Conservation (phyloP, 2,797 vertebrate species). For the Corythornis leucogaster region DNA sequence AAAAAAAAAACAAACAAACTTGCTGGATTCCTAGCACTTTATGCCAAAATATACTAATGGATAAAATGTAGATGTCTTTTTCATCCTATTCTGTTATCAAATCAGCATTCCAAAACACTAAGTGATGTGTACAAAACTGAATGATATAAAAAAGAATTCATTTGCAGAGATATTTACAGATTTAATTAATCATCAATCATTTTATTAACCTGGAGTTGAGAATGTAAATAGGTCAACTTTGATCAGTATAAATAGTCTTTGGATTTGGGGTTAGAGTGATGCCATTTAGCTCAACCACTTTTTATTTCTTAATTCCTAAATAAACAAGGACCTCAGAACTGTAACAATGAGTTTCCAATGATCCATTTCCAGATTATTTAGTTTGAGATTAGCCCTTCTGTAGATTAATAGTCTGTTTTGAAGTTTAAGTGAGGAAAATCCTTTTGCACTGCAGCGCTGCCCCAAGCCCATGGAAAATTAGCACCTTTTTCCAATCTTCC, state of each 20-base stretch:
- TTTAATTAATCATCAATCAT: slow-evolving; percentile 72
- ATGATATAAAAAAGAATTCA: slow-evolving; percentile 41
- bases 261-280: background rate
- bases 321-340: background rate
- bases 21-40: background rate
- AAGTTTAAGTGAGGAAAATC: background rate
- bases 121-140: background rate
- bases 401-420: background rate
- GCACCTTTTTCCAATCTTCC: background rate
- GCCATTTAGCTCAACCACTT: slow-evolving; percentile 1
- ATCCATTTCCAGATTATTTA: background rate
- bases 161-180: slow-evolving; percentile 49
- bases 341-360: background rate
- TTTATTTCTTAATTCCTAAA: background rate
- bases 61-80: background rate
- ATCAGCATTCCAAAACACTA: slow-evolving; percentile 2
- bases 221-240: slow-evolving; percentile 51
- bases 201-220: slow-evolving; percentile 36
- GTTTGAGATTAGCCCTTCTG: background rate
- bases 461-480: background rate
- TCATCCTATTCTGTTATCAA: background rate
- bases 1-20: background rate
- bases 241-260: slow-evolving; percentile 45
- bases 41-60: background rate
- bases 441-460: background rate